Base-by-base conservation (phyloP, 2,888 invertebrate genomes). In the Antheraea yamamai region DNA sequence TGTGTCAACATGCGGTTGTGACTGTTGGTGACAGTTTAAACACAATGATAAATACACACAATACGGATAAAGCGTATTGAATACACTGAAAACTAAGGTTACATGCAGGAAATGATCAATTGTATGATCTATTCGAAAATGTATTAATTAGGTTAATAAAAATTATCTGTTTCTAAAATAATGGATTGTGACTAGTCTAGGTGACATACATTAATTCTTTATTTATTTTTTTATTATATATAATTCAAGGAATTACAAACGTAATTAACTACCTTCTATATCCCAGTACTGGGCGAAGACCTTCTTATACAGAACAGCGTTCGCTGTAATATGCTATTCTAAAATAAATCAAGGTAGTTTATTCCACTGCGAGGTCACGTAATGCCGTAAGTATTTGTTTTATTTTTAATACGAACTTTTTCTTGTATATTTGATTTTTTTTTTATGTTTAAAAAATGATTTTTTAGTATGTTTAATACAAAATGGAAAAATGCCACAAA, bases 1-100 rank as follows among this genome's bases (percentile, higher is more conserved):
- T 77, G 76, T 77, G 52, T 74, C 72, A 64, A 66, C 47, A 55
- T 68, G 75, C 76, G 58, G 75, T 72, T 74, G 39, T 58, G 30
- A 35, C 20, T 39, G 58, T 4, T 55, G 35, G 18, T n/a, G 26
- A 47, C 61, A 20, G 64, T 14, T 35, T 23, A 23, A n/a, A 61
- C 6, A n/a, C 16, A 35, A 64, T 66, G 6, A 10, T 23, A 23
- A 66, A 66, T 30, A 30, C 20, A 55, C 6, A 20, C 58, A 58
- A 58, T n/a, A 20, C 10, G 8, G n/a, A 20, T 58, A 6, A 58
- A 58, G n/a, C n/a, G 18, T 52, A 20, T 55, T 55, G 4, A 58
- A 58, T 18, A 18, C 47, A 47, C 12, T 47, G 1, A 47, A 47
- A 10, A 12, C 47, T 47, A 47, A 47, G 47, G 12, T 8, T 39